Evolutionary conservation across 2,113 vertebrate species (phyloP).

Genomic region (Epinephelus lanceolatus): DNA sequence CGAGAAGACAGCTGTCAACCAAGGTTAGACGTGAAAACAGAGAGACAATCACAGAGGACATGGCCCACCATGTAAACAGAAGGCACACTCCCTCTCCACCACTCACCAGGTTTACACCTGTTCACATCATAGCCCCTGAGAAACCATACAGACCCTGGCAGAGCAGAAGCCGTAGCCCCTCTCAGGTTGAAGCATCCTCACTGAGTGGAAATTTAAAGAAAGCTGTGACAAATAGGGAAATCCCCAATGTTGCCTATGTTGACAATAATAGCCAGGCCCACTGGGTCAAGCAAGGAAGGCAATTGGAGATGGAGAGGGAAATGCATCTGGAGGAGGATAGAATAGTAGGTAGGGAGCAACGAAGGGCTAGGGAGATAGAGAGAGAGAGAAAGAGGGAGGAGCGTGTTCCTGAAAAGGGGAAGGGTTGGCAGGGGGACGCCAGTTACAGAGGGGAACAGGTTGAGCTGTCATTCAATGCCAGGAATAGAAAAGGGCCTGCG

Average conservation of each 20-base stretch:
- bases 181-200: constrained; percentile 65
- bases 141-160: constrained; percentile 78
- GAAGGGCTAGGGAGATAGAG: constrained; percentile 57
- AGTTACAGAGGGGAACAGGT: constrained; percentile 89
- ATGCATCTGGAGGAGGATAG: constrained; percentile 66
- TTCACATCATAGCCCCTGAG: constrained; percentile 79
- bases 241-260: constrained; percentile 61
- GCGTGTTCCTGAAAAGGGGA: constrained; percentile 74
- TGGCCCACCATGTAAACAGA: constrained; percentile 65
- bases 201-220: constrained; percentile 65
- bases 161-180: constrained; percentile 57
- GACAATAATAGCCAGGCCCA: constrained; percentile 75
- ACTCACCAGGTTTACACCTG: constrained; percentile 81
- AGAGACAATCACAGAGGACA: constrained; percentile 56
- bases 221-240: constrained; percentile 76
- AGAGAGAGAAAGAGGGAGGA: constrained; percentile 78
- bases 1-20: constrained; percentile 39
- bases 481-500: constrained; percentile 88
- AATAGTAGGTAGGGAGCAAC: constrained; percentile 50
- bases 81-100: constrained; percentile 76
- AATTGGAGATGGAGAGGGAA: constrained; percentile 74
- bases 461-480: constrained; percentile 90
- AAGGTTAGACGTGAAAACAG: constrained; percentile 52
- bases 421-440: constrained; percentile 73
- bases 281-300: constrained; percentile 67